Evolutionary conservation across 1,140 invertebrate species (phyloP).

Genomic region (Adelges cooleyi): DNA sequence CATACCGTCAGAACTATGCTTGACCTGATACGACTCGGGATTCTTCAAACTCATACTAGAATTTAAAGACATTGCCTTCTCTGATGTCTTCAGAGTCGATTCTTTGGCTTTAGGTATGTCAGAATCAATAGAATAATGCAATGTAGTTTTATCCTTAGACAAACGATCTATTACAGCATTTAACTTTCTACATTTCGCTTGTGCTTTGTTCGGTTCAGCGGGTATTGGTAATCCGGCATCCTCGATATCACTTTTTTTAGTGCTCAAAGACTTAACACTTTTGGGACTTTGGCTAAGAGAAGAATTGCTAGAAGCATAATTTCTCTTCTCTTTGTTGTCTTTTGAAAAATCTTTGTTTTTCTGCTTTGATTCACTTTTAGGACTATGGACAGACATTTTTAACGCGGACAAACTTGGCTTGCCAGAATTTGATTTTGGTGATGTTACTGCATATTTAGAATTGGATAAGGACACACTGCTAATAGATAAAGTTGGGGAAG

Average conservation of each 20-base stretch:
- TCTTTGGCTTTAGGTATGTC: constrained; percentile 11
- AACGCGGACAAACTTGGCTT: constrained; percentile 79
- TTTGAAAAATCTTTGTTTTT: constrained; percentile 41
- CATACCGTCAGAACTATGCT: constrained; percentile 70
- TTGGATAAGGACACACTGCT: constrained; percentile 55
- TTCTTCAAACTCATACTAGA: constrained; percentile 43
- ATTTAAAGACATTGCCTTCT: constrained; percentile 1
- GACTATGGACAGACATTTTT: constrained; percentile 63
- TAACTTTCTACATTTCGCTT: constrained; percentile 6
- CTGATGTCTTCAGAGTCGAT: neutral
- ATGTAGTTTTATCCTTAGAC: constrained; percentile 17
- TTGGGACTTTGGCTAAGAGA: constrained; percentile 51
- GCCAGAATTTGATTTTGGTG: constrained; percentile 43
- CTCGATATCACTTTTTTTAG: constrained; percentile 50
- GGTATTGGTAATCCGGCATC: constrained; percentile 32
- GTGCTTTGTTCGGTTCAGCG: neutral
- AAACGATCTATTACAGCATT: constrained; percentile 21
- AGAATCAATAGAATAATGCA: constrained; percentile 20
- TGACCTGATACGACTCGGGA: constrained; percentile 70
- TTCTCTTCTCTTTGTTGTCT: constrained; percentile 37
- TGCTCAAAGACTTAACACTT: constrained; percentile 46
- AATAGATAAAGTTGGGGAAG: constrained; percentile 17
- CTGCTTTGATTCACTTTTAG: constrained; percentile 41
- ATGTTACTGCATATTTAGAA: constrained; percentile 56
- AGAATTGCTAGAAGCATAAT: constrained; percentile 41